phyloP scores from a whole-genome alignment of 2,797 vertebrate genomes.

The Ibycter americanus region DNA sequence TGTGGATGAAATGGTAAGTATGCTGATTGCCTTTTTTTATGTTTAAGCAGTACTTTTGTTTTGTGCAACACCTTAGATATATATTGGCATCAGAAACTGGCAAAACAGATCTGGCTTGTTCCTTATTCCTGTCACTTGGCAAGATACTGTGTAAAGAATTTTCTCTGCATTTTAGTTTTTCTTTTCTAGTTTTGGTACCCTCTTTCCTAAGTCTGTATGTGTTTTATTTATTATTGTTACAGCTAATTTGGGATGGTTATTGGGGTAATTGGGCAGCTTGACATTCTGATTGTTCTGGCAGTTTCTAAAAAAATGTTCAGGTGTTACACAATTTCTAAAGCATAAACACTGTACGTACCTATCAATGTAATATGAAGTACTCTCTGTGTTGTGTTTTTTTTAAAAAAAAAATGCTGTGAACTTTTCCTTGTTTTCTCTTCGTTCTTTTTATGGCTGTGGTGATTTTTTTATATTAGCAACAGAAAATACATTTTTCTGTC shows the following conservation, averaged over 20 bases:
- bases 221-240: background rate
- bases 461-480: background rate
- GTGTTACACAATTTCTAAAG: background rate
- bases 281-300: constrained; percentile 1
- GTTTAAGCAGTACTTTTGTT: constrained; percentile 30
- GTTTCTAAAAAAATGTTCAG: background rate
- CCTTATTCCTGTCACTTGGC: background rate
- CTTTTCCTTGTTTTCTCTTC: background rate
- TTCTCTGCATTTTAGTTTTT: background rate
- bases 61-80: background rate
- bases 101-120: constrained; percentile 28
- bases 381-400: background rate
- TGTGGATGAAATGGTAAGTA: constrained; percentile 94
- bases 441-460: background rate
- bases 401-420: background rate
- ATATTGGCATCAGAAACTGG: constrained; percentile 21
- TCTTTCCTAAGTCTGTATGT: constrained; percentile 10
- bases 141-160: background rate
- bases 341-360: background rate
- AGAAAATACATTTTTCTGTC: background rate
- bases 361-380: background rate
- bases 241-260: background rate
- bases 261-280: background rate
- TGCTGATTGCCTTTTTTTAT: constrained; percentile 20
- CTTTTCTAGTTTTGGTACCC: background rate